Conservation (phyloP, 2,113 vertebrate species). For the Chlamydotis undulata region DNA sequence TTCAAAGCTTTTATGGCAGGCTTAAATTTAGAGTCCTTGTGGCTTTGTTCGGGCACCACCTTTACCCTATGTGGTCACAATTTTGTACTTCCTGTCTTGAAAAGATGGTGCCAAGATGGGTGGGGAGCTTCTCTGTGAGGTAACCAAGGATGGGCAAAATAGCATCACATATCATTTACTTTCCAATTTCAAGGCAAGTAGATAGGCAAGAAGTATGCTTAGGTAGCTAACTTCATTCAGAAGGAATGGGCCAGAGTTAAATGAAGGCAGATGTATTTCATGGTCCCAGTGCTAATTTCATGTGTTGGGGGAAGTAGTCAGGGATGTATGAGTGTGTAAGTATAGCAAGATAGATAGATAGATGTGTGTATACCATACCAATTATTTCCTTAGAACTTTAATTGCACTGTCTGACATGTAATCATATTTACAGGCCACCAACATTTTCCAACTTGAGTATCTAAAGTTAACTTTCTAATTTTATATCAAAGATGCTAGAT, state of each 20-base stretch:
- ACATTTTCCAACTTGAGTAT: background rate
- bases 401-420: background rate
- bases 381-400: background rate
- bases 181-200: background rate
- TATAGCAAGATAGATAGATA: background rate
- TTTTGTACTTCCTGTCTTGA: constrained; percentile 35
- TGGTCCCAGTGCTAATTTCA: background rate
- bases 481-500: background rate
- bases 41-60: constrained; percentile 40
- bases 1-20: constrained; percentile 60
- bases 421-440: background rate
- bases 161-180: background rate
- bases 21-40: constrained; percentile 59
- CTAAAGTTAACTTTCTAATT: constrained; percentile 27
- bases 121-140: background rate
- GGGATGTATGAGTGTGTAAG: background rate
- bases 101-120: background rate
- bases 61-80: constrained; percentile 27
- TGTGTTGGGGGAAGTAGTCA: background rate
- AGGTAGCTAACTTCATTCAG: background rate
- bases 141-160: background rate
- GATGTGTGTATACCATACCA: background rate
- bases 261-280: background rate
- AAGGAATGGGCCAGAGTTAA: background rate
- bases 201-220: background rate